Base-by-base conservation (phyloP, 92 coral and sea anemone species). In the Paramuricea clavata region DNA sequence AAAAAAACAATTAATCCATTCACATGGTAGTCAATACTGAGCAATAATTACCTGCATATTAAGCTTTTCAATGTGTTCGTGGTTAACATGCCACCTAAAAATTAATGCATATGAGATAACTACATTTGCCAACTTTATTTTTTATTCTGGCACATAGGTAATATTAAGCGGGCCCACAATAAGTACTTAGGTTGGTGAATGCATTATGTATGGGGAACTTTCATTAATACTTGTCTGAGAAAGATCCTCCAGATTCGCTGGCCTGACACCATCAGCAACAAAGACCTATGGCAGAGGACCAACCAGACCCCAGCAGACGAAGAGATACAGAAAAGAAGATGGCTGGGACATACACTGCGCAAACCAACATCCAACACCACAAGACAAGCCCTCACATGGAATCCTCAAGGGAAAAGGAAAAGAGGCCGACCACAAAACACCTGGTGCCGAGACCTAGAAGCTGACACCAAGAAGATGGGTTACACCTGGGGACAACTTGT, bases 41-140 rank as follows among this genome's bases (percentile, higher is more conserved):
- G 3, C 64, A 12, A 22, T 22, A 0, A 13, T 27, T 12, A 49
- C 98, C 94, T 95, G 98, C 98, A 95, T 95, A 76, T 95, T 95
- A 28, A 95, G 94, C 81, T 95, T 95, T 77, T 95, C 98, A 50
- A 94, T 41, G 83, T 88, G 90, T 62, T 94, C 98, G 78, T 95
- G 98, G 69, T 95, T 93, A 60, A 87, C 84, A 87, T 88, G 86
- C 98, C 98, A 95, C 85, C 98, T 95, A 69, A 70, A 39, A 28
- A 39, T 23, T n/a, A 4, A 5, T 43, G 5, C 15, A 39, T 27
- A 56, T 1, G 31, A 35, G 21, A 2, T 59, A 69, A 78, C 15
- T 0, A 23, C 6, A 22, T 19, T 11, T 36, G 33, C 27, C 4
- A 21, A 6, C 32, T 26, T 1, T 32, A 22, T 15, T 12, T 23